Conservation (phyloP, 1,140 invertebrate genomes). For the Anthonomus grandis region DNA sequence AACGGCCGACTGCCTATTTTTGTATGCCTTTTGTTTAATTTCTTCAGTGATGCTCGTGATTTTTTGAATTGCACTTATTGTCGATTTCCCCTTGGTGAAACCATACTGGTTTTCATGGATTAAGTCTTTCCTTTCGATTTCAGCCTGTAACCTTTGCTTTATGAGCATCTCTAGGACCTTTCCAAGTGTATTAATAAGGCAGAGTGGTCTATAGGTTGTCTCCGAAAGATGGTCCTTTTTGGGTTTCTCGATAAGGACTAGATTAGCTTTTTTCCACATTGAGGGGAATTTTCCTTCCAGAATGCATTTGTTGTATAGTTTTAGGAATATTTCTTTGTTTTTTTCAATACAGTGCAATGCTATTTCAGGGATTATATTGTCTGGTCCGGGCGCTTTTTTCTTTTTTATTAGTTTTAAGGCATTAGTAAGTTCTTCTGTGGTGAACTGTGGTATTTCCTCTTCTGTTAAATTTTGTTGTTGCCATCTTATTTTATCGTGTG, state of each 20-base stretch:
- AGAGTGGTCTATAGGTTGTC: slow-evolving; percentile 21
- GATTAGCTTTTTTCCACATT: background rate
- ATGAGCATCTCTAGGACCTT: slow-evolving; percentile 34
- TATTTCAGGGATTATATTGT: background rate
- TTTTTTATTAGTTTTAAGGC: background rate
- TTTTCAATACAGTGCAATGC: background rate
- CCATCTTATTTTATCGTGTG: background rate
- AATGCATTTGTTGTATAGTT: background rate
- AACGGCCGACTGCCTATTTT: slow-evolving; percentile 19
- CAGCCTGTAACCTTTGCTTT: slow-evolving; percentile 8
- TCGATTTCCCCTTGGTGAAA: slow-evolving; percentile 39
- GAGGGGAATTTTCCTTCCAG: background rate
- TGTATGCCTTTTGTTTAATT: background rate
- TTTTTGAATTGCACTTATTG: slow-evolving; percentile 33
- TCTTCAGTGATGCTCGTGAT: slow-evolving; percentile 17
- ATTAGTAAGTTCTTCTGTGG: background rate
- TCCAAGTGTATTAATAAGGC: slow-evolving; percentile 28
- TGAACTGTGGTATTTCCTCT: background rate
- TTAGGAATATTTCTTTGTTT: background rate
- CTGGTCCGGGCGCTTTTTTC: background rate
- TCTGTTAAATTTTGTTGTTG: background rate
- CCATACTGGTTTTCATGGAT: slow-evolving; percentile 38
- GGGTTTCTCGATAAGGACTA: background rate
- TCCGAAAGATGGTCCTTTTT: background rate
- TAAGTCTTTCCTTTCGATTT: slow-evolving; percentile 9